Evolutionary conservation across 2,888 invertebrate species (phyloP), one percentile per base, ranked within the genome.

Genomic region (Diplolepis rosae): DNA sequence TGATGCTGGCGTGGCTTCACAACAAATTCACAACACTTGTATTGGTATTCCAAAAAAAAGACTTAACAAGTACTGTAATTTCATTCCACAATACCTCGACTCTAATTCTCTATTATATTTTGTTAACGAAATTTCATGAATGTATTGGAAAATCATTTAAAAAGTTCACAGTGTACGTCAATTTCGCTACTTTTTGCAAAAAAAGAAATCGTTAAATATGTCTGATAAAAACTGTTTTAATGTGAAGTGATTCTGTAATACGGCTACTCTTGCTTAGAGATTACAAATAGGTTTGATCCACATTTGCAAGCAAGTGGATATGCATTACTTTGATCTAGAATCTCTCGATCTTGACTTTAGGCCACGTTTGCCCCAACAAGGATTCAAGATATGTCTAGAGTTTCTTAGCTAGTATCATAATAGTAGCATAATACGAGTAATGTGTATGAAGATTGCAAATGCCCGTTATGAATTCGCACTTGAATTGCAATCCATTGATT

Each of bases 291-390:
- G 18, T 48, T 48, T 1, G 11, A 30, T 52, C 28, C 52, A 30
- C 52, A 52, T 9, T 15, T 30, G 52, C 6, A 28, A 52, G 28
- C 2, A 52, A 52, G n/a, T 15, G 51, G n/a, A 52, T 52, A 51
- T 6, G 24, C n/a, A 27, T 2, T 13, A 27, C 27, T 51, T 51
- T n/a, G 27, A 45, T 45, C 51, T 52, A 0, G 27, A 52, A 52
- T 52, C 27, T 52, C 27, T 51, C 11, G 28, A 13, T 52, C 52
- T 27, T 52, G 52, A 52, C 52, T 52, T 52, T 30, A 52, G 28
- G 28, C 15, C 28, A 30, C 15, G 52, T 22, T 48, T 22, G 48
- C 11, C 11, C 11, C 48, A 22, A 11, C 9, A 42, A n/a, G n/a
- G 50, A 15, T 6, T 15, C 50, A n/a, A 30, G 28, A 28, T 11